Evolutionary conservation across 2,797 vertebrate species (phyloP).

Genomic region (Chelidonichthys spinosus): DNA sequence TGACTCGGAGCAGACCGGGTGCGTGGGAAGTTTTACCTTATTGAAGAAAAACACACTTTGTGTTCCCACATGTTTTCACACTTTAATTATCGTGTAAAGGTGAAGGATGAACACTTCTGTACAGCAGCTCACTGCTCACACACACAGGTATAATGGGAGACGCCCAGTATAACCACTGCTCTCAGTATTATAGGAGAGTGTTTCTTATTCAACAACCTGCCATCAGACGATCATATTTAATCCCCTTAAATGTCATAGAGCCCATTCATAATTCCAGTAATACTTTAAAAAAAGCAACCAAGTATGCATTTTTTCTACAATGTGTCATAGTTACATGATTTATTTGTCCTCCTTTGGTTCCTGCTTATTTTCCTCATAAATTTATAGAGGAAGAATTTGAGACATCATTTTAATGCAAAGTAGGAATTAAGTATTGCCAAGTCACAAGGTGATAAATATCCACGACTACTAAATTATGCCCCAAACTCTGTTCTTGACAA

Average conservation of each 20-base stretch:
- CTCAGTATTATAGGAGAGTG: not conserved
- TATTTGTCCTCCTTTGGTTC: not conserved
- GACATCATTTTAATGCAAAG: conserved; percentile 6
- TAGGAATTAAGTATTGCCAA: not conserved
- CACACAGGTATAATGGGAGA: not conserved
- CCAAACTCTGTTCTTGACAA: not conserved
- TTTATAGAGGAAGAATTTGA: not conserved
- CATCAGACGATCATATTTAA: not conserved
- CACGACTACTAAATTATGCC: conserved; percentile 6
- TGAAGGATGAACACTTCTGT: not conserved
- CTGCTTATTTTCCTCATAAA: not conserved
- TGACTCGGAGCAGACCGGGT: conserved; percentile 22
- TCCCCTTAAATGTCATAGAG: not conserved
- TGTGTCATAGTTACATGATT: too few relatives aligned
- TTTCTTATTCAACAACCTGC: not conserved
- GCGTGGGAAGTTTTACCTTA: conserved; percentile 20
- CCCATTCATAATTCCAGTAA: not conserved
- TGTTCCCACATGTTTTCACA: conserved; percentile 22
- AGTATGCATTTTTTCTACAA: too few relatives aligned
- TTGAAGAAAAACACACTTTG: conserved; percentile 3
- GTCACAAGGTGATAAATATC: conserved; percentile 26
- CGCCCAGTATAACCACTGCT: not conserved
- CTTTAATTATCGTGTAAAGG: conserved; percentile 18
- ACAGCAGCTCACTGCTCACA: not conserved
- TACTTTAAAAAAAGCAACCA: not conserved